Percentiles rank a stretch among this genome's conserved stretches.
Conservation (phyloP, 2,113 vertebrate species). For the Sphyrna mokarran region DNA sequence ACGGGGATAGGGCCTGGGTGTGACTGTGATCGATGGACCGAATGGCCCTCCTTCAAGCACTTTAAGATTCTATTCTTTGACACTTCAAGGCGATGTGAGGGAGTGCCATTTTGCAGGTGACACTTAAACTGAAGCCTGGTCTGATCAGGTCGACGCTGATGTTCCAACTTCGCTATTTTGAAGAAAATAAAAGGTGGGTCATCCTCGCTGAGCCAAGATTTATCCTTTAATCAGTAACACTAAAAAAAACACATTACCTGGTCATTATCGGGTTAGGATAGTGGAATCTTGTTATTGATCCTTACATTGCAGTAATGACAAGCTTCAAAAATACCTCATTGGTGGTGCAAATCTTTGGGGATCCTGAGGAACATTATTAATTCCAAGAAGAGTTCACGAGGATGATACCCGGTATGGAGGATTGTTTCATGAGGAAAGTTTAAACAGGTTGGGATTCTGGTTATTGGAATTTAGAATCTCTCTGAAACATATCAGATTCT, state of each 20-base stretch:
- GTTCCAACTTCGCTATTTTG: not conserved
- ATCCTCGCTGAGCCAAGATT: not conserved
- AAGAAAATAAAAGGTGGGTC: not conserved
- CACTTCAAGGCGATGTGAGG: not conserved
- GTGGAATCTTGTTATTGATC: not conserved
- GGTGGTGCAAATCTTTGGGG: not conserved
- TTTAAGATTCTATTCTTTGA: no score
- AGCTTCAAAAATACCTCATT: not conserved
- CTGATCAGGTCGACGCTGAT: not conserved
- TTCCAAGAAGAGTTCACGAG: no score
- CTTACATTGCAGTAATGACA: not conserved
- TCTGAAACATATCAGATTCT: no score
- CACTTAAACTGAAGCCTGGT: not conserved
- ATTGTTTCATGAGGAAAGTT: no score
- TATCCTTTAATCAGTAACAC: no score
- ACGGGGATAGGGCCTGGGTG: no score
- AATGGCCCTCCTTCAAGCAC: no score
- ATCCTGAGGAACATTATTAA: not conserved
- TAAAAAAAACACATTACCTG: not conserved
- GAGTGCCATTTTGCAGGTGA: not conserved
- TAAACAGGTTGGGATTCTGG: no score
- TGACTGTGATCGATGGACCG: no score
- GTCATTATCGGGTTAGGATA: not conserved
- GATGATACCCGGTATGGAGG: no score
- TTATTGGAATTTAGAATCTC: no score